Base-by-base conservation (phyloP, 2,888 invertebrate species). In the Drosophila kanekoi region DNA sequence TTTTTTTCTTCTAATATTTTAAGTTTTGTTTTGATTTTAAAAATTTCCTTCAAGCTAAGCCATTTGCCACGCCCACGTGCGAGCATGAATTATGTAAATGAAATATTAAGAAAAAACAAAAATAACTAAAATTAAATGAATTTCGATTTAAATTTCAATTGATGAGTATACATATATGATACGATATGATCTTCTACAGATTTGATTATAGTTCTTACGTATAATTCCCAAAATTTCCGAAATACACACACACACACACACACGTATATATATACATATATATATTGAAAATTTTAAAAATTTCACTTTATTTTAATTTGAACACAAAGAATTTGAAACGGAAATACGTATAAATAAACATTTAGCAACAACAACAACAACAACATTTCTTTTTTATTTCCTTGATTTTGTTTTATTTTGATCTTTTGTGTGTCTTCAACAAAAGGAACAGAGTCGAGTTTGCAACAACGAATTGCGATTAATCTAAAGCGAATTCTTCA, bases 361-460 rank as follows among this genome's bases (percentile, higher is more conserved):
- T 51, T 68, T 64, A 35, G 41, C 61, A 58, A 59, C 20, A 69
- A 79, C 43, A 5, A 53, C 13, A 35, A 23, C 23, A 23, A n/a
- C n/a, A n/a, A n/a, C n/a, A n/a, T n/a, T n/a, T n/a, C n/a, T 23
- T 23, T 23, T 23, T 23, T 23, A 0, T 33, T 11, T 40, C 14
- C 49, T 48, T 16, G n/a, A 8, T 44, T 66, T 81, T 53, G 43
- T 79, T 85, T 81, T 49, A 28, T 59, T 69, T 57, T 73, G n/a
- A n/a, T n/a, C n/a, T n/a, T n/a, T n/a, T n/a, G n/a, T n/a, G n/a
- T n/a, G n/a, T n/a, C n/a, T n/a, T n/a, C n/a, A n/a, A n/a, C n/a
- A n/a, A 16, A 13, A 35, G 14, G 16, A 49, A 38, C 23, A 44
- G 48, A 49, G 64, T 52, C 32, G 41, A 71, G 40, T 33, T 51